phyloP scores from a whole-genome alignment of 2,797 vertebrate species.

The Melopsittacus undulatus region DNA sequence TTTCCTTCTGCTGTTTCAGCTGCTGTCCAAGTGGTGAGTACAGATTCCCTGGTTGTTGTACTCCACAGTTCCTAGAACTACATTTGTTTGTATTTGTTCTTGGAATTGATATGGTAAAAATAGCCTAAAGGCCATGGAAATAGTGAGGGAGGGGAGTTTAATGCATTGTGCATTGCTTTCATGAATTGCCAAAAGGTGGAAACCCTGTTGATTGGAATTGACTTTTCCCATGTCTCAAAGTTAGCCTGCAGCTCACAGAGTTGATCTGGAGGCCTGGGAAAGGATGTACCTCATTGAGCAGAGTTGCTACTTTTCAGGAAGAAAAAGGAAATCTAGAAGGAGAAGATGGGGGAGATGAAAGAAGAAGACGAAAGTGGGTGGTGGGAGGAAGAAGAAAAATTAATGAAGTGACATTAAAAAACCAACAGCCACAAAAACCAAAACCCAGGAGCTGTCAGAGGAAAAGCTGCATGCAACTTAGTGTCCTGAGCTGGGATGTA shows the following conservation, averaged over 20 bases:
- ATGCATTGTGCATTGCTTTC: background rate
- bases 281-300: background rate
- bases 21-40: background rate
- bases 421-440: background rate
- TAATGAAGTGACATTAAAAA: background rate
- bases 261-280: conserved; percentile 57
- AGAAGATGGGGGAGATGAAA: background rate
- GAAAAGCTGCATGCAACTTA: background rate
- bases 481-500: background rate
- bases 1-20: conserved; percentile 44
- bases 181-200: conserved; percentile 17
- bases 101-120: conserved; percentile 22
- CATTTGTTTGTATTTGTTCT: conserved; percentile 24
- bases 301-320: conserved; percentile 12
- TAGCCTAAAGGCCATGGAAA: conserved; percentile 6
- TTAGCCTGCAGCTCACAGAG: background rate
- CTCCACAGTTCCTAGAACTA: background rate
- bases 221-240: conserved; percentile 54
- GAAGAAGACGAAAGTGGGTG: background rate
- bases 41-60: background rate
- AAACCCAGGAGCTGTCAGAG: background rate
- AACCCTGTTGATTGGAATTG: background rate
- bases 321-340: conserved; percentile 5
- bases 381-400: background rate
- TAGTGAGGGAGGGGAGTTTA: background rate